These are phyloP conservation scores for Chrysogorgia sp. DNA, from an alignment of 92 coral and sea anemone genomes.

Conservation along the genomic window DNA sequence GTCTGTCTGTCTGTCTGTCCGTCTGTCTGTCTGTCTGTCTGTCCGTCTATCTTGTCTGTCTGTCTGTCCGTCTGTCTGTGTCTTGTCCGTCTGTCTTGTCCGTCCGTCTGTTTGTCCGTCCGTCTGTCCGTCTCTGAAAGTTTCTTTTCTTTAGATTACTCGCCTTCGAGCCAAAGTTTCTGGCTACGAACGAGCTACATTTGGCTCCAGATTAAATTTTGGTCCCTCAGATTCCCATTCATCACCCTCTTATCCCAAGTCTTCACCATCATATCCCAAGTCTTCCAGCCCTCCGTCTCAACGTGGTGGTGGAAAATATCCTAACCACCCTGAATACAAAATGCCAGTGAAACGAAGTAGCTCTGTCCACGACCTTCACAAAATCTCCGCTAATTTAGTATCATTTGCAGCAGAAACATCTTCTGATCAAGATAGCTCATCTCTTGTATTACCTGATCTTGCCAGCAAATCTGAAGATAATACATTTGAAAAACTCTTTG, in stretches of 20 bases:
- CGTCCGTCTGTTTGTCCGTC: too few relatives aligned
- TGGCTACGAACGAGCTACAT: conserved; percentile 97
- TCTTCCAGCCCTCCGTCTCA: conserved; percentile 2
- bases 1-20: background rate
- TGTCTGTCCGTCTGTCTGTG: too few relatives aligned
- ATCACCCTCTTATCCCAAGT: background rate
- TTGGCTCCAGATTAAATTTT: conserved; percentile 62
- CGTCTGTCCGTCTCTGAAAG: background rate
- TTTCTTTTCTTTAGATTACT: conserved; percentile 63
- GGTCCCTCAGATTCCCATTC: conserved; percentile 9
- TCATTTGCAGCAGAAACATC: conserved; percentile 23
- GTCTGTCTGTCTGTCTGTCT: too few relatives aligned
- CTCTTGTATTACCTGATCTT: background rate
- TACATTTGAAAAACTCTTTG: conserved; percentile 35
- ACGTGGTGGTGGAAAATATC: background rate
- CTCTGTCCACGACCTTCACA: conserved; percentile 86
- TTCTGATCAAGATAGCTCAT: background rate
- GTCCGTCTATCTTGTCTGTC: too few relatives aligned
- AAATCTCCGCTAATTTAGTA: conserved; percentile 55
- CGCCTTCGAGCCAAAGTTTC: conserved; percentile 94
- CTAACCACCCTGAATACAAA: background rate
- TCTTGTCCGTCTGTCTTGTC: too few relatives aligned
- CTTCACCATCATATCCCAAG: background rate
- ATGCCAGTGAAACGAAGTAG: conserved; percentile 61
- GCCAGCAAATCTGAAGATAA: background rate